These are phyloP conservation scores for Diplodus sargus DNA, from an alignment of 2,797 vertebrate species.

Conservation along the genomic window DNA sequence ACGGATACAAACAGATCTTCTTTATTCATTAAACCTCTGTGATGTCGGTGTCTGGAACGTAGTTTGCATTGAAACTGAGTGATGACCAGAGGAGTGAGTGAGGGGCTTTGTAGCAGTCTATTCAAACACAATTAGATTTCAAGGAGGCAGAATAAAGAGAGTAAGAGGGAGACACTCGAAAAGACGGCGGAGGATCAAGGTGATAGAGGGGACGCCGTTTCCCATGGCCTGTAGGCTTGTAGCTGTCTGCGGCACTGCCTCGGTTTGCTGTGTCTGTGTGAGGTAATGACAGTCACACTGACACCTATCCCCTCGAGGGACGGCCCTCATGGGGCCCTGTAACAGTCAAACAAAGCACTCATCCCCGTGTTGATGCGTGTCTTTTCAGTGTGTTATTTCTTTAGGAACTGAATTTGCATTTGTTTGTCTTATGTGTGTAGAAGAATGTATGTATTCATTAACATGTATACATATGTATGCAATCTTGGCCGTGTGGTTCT, in stretches of 20 bases:
- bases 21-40: background rate
- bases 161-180: conserved; percentile 18
- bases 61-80: conserved; percentile 28
- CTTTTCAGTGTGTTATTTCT: conserved; percentile 55
- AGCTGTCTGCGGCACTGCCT: conserved; percentile 26
- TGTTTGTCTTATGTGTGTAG: conserved; percentile 42
- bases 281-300: conserved; percentile 37
- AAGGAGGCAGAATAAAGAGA: conserved; percentile 19
- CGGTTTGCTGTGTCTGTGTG: conserved; percentile 47
- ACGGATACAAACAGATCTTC: no score
- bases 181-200: conserved; percentile 33
- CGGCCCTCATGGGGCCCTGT: conserved; percentile 23
- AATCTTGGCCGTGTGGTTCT: background rate
- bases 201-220: conserved; percentile 54
- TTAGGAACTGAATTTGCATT: conserved; percentile 66
- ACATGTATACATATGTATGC: conserved; percentile 58
- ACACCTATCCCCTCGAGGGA: conserved; percentile 37
- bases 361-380: conserved; percentile 47
- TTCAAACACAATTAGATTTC: conserved; percentile 44
- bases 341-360: conserved; percentile 54
- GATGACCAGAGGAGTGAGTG: conserved; percentile 5
- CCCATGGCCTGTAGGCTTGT: conserved; percentile 53
- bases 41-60: background rate
- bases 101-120: conserved; percentile 23
- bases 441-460: conserved; percentile 43